Evolutionary conservation across 2,797 vertebrate species (phyloP), one percentile per base, ranked within the genome.

Genomic region (Siniperca obscura): DNA sequence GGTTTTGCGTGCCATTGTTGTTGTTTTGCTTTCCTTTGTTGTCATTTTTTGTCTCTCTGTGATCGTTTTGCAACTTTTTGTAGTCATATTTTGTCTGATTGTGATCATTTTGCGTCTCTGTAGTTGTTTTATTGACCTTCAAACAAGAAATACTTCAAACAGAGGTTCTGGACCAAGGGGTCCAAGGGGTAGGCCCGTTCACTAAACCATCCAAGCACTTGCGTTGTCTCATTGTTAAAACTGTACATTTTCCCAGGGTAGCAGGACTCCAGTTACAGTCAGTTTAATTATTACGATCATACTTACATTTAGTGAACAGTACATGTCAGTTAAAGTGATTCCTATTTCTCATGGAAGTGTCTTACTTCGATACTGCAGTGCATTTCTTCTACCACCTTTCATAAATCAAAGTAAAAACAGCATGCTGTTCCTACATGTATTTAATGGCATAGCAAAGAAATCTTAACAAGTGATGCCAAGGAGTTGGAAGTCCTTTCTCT

Each of bases 401-500:
- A 69, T 40, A 44, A 71, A 66, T 78, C 36, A 70, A 66, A 76
- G 46, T 71, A 59, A 64, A 81, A 78, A 21, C 57, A 60, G 52
- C 65, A 61, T 74, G 81, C 27, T 83, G 70, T 77, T 90, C 25
- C 46, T 60, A 67, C 80, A 89, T 56, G 11, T 42, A 42, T 85
- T 76, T 82, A 55, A 83, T 57, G 53, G 72, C 60, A 74, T 27
- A 55, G 70, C 55, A 81, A 80, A 81, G 79, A 85, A 83, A 85
- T 87, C 48, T 82, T 76, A 68, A 62, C 60, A 83, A 89, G 48
- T 30, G 56, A 70, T 73, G 57, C 70, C 68, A 79, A 70, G 42
- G 69, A 84, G 59, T 76, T 87, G 86, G 83, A 87, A 70, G 81
- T 85, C 81, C 76, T 77, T 83, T 78, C 75, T 79, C 40, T 76